Evolutionary conservation across 2,797 vertebrate genomes (phyloP), one percentile per base, ranked within the genome.

Genomic region (Muscicapa comitata): DNA sequence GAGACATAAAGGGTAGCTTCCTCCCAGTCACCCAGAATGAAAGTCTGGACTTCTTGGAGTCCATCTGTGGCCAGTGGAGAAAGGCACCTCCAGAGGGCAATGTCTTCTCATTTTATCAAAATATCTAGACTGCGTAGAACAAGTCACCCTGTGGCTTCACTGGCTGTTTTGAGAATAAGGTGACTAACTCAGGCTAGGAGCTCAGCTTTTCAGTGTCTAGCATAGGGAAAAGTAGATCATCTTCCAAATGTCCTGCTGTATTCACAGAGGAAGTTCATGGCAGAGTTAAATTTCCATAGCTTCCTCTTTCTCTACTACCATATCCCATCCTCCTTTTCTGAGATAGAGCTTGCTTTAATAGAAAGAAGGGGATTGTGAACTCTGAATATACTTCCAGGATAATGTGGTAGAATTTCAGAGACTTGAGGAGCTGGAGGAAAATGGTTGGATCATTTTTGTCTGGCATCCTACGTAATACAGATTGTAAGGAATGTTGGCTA

Each of bases 51-150:
- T 66, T 57, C 11, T 61, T 7, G 2, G 24, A 47, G 31, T 67
- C 55, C 63, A 28, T 48, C 63, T 63, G 3, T 70, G 87, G 31
- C 77, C 77, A 74, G 24, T 38, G 62, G 87, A 74, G 45, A 82
- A 87, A 93, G 45, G 61, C 19, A 85, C 91, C 95, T 96, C 94
- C 93, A 94, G 96, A 93, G 94, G 93, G 94, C 96, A 95, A 87
- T 50, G n/a, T 92, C 48, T 82, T 95, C 86, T 85, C 75, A 77
- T 93, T 89, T 87, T 91, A 79, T 73, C 48, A 73, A 28, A 79
- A 20, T 28, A 12, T 12, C 48, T 79, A n/a, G 21, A 25, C 45
- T 45, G 26, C 26, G 7, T 10, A 45, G 55, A 79, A 38, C 7
- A 70, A 77, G 26, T 78, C 37, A 73, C 47, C 18, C 24, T 19